These are phyloP conservation scores for Cylindroiulus punctatus DNA, from an alignment of 2,888 invertebrate species.

Conservation along the genomic window DNA sequence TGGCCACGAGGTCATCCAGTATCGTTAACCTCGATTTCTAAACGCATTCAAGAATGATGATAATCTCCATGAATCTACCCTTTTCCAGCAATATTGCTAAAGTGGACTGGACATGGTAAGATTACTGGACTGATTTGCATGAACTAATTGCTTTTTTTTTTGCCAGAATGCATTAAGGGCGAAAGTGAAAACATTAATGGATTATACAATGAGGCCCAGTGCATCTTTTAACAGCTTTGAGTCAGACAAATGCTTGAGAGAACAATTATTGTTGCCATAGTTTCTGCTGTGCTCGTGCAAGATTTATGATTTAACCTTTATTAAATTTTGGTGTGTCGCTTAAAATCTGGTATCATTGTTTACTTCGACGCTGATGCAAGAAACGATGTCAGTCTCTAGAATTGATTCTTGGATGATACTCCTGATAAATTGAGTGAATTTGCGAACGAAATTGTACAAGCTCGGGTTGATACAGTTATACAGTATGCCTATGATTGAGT, in stretches of 20 bases:
- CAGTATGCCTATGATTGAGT: too few relatives aligned
- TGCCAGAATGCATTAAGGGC: not conserved
- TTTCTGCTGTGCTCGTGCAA: not conserved
- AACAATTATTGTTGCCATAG: not conserved
- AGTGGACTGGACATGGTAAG: conserved; percentile 3
- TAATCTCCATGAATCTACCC: not conserved
- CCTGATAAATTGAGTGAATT: too few relatives aligned
- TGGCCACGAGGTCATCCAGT: not conserved
- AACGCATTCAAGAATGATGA: conserved; percentile 1
- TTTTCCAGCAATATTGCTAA: not conserved
- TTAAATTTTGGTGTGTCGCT: not conserved
- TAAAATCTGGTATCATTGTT: too few relatives aligned
- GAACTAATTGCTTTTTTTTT: not conserved
- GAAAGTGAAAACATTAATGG: not conserved
- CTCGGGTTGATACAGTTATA: too few relatives aligned
- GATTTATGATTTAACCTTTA: not conserved
- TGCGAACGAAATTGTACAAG: too few relatives aligned
- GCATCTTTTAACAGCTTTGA: not conserved
- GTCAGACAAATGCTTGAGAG: not conserved
- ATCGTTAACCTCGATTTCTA: conserved; percentile 2
- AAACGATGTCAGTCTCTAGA: not conserved
- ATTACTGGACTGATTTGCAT: not conserved
- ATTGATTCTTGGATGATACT: not conserved
- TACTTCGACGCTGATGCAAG: not conserved
- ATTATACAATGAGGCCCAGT: not conserved